Evolutionary conservation across 2,797 vertebrate genomes (phyloP), one percentile per base, ranked within the genome.

Genomic region (Atherinosoma microstoma): DNA sequence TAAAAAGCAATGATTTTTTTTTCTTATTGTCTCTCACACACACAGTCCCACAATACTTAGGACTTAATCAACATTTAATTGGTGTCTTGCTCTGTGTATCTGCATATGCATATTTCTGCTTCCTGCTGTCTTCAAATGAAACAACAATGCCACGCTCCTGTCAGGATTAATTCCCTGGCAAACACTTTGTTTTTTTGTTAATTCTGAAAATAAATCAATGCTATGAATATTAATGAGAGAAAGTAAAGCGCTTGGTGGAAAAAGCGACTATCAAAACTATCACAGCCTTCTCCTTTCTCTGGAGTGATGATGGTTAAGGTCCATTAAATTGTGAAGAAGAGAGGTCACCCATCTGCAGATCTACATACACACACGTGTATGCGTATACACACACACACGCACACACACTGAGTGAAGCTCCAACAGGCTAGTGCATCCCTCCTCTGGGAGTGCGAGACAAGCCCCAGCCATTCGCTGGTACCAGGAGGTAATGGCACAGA

Each of bases 401-500:
- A 9, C 73, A 73, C 86, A 67, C 73, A 73, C 69, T 75, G 62
- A 87, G 82, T 42, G 45, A 70, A 83, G 78, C 78, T 67, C 89
- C 88, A 91, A 92, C 89, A 91, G 90, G 88, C 85, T 68, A 70
- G 85, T 72, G 76, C 84, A 80, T 87, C 70, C 76, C 82, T 91
- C 92, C 93, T 92, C 83, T 86, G 93, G 91, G 91, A 91, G 87
- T 85, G 86, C 18, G 78, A 91, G 90, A 89, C 89, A 83, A 90
- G 91, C 88, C 86, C 79, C 82, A 87, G 91, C 85, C 89, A 89
- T 86, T 90, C 85, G 54, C 78, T 76, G 91, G 93, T 94, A 93
- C 94, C 93, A 94, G 87, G 94, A 94, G 93, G 93, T 94, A 94
- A 95, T 91, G 93, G 90, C 91, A 91, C 92, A 91, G 91, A 95